Evolutionary conservation across 2,113 vertebrate genomes (phyloP).

Genomic region (Psittacula cyanocephala): DNA sequence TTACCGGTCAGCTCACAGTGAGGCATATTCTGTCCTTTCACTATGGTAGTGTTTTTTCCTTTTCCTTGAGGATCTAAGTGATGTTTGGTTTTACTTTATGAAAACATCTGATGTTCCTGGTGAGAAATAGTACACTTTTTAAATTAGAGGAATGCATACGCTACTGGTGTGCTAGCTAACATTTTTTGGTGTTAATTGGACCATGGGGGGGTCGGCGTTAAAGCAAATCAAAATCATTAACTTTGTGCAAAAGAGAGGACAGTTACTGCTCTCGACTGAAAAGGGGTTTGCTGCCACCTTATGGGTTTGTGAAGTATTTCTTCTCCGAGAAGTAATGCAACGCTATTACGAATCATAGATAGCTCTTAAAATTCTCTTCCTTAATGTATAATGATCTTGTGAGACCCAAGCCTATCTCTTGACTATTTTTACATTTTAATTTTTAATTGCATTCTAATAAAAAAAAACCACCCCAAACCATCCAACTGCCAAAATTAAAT

Average conservation of each 20-base stretch:
- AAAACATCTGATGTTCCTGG: neutral
- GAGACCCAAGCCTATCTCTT: neutral
- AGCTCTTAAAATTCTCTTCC: neutral
- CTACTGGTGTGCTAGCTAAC: neutral
- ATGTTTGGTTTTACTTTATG: neutral
- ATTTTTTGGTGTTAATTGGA: neutral
- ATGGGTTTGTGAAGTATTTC: constrained; percentile 49
- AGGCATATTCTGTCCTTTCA: neutral
- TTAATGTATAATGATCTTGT: neutral
- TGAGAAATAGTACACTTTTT: neutral
- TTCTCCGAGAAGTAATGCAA: neutral
- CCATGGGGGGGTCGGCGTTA: fast-evolving
- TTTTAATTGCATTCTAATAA: neutral
- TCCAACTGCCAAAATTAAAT: neutral
- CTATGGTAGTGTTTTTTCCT: neutral
- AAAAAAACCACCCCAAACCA: neutral
- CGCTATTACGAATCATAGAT: neutral
- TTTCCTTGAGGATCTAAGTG: neutral
- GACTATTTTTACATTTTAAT: neutral
- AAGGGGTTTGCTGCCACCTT: constrained; percentile 76
- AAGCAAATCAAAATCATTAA: neutral
- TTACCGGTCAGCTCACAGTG: neutral
- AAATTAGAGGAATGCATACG: neutral
- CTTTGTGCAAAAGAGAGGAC: neutral
- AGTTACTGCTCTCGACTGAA: neutral